Base-by-base conservation (phyloP, 2,113 vertebrate species). In the Notarius lentiginosus region DNA sequence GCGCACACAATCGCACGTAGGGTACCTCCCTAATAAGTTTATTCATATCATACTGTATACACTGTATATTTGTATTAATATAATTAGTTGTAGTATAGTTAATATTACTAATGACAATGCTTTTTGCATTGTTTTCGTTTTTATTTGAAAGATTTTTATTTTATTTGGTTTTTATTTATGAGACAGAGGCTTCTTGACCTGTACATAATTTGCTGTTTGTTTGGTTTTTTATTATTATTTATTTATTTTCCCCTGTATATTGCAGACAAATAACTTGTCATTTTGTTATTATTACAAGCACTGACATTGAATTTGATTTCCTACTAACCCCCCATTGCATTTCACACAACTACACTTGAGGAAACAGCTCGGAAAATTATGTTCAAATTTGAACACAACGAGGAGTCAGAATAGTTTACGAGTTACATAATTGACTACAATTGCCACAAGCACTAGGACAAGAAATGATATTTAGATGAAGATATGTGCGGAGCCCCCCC, bases 351-450 rank as follows among this genome's bases (percentile, higher is more conserved):
- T 22, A 41, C 55, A 80, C 55, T 80, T 20, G 18, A 60, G 55
- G 79, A 80, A 80, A 80, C 56, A 61, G 56, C 56, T 60, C 56
- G 79, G 30, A 80, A 80, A 60, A 60, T 80, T 60, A 30, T 34
- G 79, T 80, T 22, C 55, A 60, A 80, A 60, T 80, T 80, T 80
- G 17, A 80, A 34, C 77, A 34, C 15, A 30, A 80, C 18, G 18
- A 58, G 56, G 60, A 30, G 17, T 80, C 79, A 60, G 79, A 80
- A 41, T 80, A 80, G 79, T 60, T 60, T 55, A 60, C 18, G 10
- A 60, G 79, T 60, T 60, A 60, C 7, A 41, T 80, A 60, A 80
- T 61, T 80, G 56, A 61, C 56, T 80, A 80, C 79, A 80, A 12
- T 80, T 80, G 56, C 79, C 30, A 41, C 1, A 4, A 61, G 79